Base-by-base conservation (phyloP, 2,888 invertebrate genomes). In the Eupsilia transversa region DNA sequence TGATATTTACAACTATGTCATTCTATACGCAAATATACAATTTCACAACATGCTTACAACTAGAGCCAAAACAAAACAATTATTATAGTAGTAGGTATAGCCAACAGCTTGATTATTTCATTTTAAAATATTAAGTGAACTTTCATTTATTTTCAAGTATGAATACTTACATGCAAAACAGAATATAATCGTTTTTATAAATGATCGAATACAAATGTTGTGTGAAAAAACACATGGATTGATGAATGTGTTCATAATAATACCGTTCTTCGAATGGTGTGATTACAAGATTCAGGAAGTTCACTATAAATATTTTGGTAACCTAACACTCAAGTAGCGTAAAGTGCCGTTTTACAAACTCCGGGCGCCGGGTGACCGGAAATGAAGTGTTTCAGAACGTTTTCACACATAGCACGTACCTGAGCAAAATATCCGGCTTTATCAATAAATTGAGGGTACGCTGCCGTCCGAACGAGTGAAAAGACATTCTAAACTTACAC, bases 1-100 rank as follows among this genome's bases (percentile, higher is more conserved):
- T 74, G 63, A 66, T 76, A 84, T 80, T 85, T 82, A 80, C 85
- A 83, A 68, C 57, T 68, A 30, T 49, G n/a, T 63, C 35, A 20
- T 61, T 57, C 30, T 73, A 49, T 54, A 54, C 35, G 30, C 23
- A 76, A 77, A 75, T 75, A 75, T 78, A 76, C 74, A 80, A 69
- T 57, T 72, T 76, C 73, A 84, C 68, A 81, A 76, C 43, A 57
- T 61, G n/a, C 76, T 82, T 77, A 83, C 14, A 59, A n/a, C 41
- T 82, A 84, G 14, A 74, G 17, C 77, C 64, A 30, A 57, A 64
- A 77, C 71, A 70, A 60, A 72, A 73, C 33, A 69, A 59, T 35
- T 57, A 46, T 49, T 33, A 43, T 57, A 49, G 14, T 38, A 46
- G 27, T 46, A 46, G 17, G 17, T 67, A 43, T 57, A 68, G 20